phyloP scores from a whole-genome alignment of 1,140 invertebrate genomes.

The Drosophila willistoni region DNA sequence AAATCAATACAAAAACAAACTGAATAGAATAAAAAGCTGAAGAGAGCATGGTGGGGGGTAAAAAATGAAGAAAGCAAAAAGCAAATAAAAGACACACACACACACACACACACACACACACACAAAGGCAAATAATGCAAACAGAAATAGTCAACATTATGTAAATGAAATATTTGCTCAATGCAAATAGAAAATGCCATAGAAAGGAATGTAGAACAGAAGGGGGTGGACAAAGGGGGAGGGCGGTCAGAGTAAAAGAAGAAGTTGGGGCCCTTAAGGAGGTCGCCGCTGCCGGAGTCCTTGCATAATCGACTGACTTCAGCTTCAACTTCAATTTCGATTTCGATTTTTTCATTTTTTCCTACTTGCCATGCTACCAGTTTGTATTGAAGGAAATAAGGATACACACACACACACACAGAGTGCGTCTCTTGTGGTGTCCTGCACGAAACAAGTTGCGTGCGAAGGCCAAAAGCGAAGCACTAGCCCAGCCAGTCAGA shows the following conservation, averaged over 20 bases:
- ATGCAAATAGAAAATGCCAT: conserved; percentile 64
- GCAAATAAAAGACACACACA: conserved; percentile 7
- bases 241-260: not conserved
- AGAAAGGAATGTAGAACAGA: conserved; percentile 48
- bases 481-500: conserved; percentile 24
- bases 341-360: conserved; percentile 47
- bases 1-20: conserved; percentile 58
- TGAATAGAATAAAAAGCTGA: conserved; percentile 10
- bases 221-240: not conserved
- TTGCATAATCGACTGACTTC: conserved; percentile 67
- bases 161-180: conserved; percentile 76
- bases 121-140: conserved; percentile 60
- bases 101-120: conserved; percentile 29
- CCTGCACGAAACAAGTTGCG: conserved; percentile 68
- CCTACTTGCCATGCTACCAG: conserved; percentile 1
- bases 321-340: conserved; percentile 49
- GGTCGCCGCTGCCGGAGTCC: conserved; percentile 31
- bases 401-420: conserved; percentile 30
- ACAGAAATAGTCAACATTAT: conserved; percentile 74
- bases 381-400: conserved; percentile 19
- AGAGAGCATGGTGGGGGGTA: not conserved
- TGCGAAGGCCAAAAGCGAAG: conserved; percentile 64
- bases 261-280: conserved; percentile 25
- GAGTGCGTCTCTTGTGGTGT: conserved; percentile 60
- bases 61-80: conserved; percentile 18